Percentiles rank a stretch among this genome's conserved stretches.
These are phyloP conservation scores for Neodiprion pinetum DNA, from an alignment of 1,140 invertebrate species.

Conservation along the genomic window DNA sequence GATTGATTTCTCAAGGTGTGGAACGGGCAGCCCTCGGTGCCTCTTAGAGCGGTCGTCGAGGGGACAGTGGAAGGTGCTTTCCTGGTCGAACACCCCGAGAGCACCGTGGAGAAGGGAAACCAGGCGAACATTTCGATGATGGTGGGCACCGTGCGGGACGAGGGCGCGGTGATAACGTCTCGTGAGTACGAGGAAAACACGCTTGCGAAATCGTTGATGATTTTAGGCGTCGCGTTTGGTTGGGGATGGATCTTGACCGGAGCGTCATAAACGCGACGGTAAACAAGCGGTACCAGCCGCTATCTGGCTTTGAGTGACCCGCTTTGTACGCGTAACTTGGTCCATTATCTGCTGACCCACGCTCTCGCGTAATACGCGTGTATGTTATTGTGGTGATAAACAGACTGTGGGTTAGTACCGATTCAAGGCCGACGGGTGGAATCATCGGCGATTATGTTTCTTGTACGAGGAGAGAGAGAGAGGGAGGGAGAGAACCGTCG, in stretches of 20 bases:
- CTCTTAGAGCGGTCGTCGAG: constrained; percentile 10
- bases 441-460: no score
- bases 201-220: background rate
- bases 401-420: no score
- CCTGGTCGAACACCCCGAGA: constrained; percentile 21
- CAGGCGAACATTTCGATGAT: background rate
- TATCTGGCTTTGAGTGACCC: no score
- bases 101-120: constrained; percentile 33
- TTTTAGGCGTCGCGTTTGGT: background rate
- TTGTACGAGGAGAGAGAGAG: background rate
- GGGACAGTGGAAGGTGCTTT: constrained; percentile 8
- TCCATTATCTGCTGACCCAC: no score
- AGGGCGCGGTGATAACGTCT: background rate
- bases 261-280: background rate
- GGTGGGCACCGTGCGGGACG: constrained; percentile 1
- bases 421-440: no score
- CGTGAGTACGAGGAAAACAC: background rate
- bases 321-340: no score
- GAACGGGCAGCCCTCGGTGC: background rate
- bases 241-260: background rate
- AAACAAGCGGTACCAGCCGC: background rate
- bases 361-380: no score
- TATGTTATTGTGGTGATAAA: no score
- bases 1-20: background rate
- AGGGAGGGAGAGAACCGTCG: background rate